Base-by-base conservation (phyloP, 2,797 vertebrate genomes). In the Paedocypris micromegethes region DNA sequence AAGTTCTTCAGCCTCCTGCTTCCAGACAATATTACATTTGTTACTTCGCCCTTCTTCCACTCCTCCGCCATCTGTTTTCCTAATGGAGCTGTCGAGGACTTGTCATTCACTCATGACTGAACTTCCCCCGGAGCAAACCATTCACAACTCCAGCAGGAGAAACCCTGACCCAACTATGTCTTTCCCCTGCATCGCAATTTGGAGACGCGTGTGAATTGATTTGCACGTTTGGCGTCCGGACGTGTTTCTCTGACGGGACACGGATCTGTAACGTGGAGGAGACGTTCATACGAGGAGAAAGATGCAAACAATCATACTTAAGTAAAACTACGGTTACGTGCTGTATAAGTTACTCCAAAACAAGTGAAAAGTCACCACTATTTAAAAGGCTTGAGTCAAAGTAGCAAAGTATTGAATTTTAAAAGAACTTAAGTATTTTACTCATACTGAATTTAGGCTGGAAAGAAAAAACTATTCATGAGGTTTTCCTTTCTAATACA, bases 61-160 rank as follows among this genome's bases (percentile, higher is more conserved):
- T 79, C 72, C 75, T 60, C 6, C 63, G 66, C 86, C 86, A 88
- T 88, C 87, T 86, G 88, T 75, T 80, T 68, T 81, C 79, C 79
- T 87, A 86, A 87, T 86, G 83, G 86, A 87, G 83, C 82, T 79
- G 85, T 83, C 83, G 75, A 80, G 75, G 78, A 73, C 75, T 82
- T 83, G 84, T 86, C 85, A 83, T 82, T 87, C 83, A 85, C 80
- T 83, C 80, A 79, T 72, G 79, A 80, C 74, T 79, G 74, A 78
- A 58, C 81, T 77, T 74, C 68, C 76, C 72, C 76, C 66, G 72
- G 66, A 79, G 71, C 80, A 73, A 70, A 47, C 60, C 68, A 61
- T 68, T 75, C 74, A 58, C 39, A 76, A 73, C 64, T 77, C 72
- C 62, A 75, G 79, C 81, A 77, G 47, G 66, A n/a, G 55, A 55